Conservation (phyloP, 2,888 invertebrate genomes). For the Cistogaster globosa region DNA sequence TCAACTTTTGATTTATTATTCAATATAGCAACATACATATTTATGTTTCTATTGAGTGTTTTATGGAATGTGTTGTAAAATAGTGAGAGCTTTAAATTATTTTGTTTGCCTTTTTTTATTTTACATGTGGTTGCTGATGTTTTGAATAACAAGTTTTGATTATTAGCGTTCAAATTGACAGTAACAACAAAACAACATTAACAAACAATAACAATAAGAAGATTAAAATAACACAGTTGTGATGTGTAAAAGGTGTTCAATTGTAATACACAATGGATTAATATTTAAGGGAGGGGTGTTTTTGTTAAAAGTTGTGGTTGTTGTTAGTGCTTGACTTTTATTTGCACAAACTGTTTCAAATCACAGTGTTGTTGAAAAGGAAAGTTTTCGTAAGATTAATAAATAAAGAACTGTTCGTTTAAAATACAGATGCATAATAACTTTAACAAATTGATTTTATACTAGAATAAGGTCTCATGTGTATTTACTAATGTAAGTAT, state of each 20-base stretch:
- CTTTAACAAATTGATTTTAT: too few relatives aligned
- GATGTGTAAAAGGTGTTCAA: slow-evolving; percentile 1
- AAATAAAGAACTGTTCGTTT: too few relatives aligned
- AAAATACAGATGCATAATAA: too few relatives aligned
- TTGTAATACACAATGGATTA: slow-evolving; percentile 4
- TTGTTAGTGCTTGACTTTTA: neutral
- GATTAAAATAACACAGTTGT: neutral
- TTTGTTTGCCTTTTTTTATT: slow-evolving; percentile 17
- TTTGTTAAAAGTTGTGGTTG: neutral
- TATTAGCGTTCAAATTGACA: slow-evolving; percentile 12
- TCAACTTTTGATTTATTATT: too few relatives aligned
- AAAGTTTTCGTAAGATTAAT: too few relatives aligned
- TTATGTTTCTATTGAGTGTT: neutral
- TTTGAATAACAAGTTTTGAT: slow-evolving; percentile 11
- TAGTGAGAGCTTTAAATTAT: neutral
- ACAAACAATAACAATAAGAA: neutral
- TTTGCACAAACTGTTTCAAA: neutral
- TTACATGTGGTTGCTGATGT: neutral
- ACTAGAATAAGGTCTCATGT: too few relatives aligned
- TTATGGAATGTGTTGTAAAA: slow-evolving; percentile 8
- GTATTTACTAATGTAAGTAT: too few relatives aligned
- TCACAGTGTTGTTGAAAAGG: neutral
- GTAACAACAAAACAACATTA: neutral
- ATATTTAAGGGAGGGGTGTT: slow-evolving; percentile 15
- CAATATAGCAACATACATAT: too few relatives aligned